Evolutionary conservation across 2,888 invertebrate species (phyloP), one percentile per base, ranked within the genome.

Genomic region (Drosophila acutilabella): DNA sequence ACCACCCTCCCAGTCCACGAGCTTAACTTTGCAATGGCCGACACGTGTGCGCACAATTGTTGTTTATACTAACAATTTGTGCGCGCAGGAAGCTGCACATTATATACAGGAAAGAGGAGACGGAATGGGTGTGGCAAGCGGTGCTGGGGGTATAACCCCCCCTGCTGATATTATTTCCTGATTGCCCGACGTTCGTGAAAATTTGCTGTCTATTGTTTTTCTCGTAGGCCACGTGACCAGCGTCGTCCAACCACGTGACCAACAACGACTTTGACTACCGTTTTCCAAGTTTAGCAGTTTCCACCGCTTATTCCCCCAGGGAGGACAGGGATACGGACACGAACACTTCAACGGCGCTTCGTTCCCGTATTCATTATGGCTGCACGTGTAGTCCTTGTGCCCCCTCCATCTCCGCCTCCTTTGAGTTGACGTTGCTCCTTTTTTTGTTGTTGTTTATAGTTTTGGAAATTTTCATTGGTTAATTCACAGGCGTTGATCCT

Each of bases 21-120:
- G 40, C 38, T 7, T 62, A 74, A 64, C 74, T 64, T 52, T 40
- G 74, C 83, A 78, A 77, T 78, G 85, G 83, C 74, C 64, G 90
- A 42, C 91, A 90, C 91, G 91, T 90, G 91, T 60, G 65, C 68
- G 80, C 75, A 74, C 91, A 91, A 90, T 90, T 89, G 86, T 90
- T 91, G 91, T 91, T 91, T 91, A 91, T 90, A 84, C 90, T 88
- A 91, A 91, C 86, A 90, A 90, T 90, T 90, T 90, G 91, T 87
- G 89, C 82, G 76, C 69, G 52, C 72, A 54, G 78, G 74, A 80
- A 76, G 77, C 71, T 78, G 78, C 78, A 74, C 78, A 81, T 81
- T 84, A 84, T 68, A 54, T 47, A 13, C 11, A 36, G 30, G 58
- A 30, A 30, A 8, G 30, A 30, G 0, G 30, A 30, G 30, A 8